Base-by-base conservation (phyloP, 2,113 vertebrate species). In the Nothocercus nigrocapillus region DNA sequence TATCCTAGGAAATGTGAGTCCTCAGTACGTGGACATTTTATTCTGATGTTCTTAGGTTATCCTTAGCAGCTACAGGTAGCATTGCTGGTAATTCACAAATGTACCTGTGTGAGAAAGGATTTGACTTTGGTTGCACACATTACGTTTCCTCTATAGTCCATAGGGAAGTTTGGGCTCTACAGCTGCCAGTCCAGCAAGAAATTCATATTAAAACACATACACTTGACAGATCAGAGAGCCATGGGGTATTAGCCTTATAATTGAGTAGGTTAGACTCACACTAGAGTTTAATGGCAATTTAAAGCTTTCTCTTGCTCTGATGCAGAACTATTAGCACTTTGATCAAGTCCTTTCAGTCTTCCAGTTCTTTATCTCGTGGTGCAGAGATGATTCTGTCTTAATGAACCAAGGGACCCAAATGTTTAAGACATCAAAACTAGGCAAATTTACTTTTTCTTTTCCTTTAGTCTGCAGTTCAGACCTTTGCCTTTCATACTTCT, bases 51-150 rank as follows among this genome's bases (percentile, higher is more conserved):
- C 16, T 1, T 2, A 3, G 32, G 38, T 63, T 20, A 3, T 25
- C 85, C 13, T 32, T 20, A 45, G 64, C 42, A 67, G 18, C 0
- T 19, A 1, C 67, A 4, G n/a, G 40, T 7, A 28, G n/a, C 40
- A 0, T 8, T 4, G 44, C 38, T 45, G 70, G 36, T 32, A 9
- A 47, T 7, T 63, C 56, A 11, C 32, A 21, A 54, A 15, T 1
- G 0, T 21, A 4, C 62, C 1, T 0, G 13, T 1, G 0, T 7
- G 44, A 24, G 45, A 12, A 66, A 32, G 36, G 59, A 32, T 38
- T 34, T 40, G 30, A 3, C 44, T 24, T 49, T 11, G 14, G 16
- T n/a, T 76, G 70, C 59, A 20, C 51, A 45, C 11, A 0, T 66
- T 77, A 4, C 59, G 2, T 38, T 32, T 69, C 49, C 62, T 59